Percentiles rank a stretch among this genome's conserved stretches.
Evolutionary conservation across 2,888 invertebrate species (phyloP).

Genomic region (Ligdia adustata): DNA sequence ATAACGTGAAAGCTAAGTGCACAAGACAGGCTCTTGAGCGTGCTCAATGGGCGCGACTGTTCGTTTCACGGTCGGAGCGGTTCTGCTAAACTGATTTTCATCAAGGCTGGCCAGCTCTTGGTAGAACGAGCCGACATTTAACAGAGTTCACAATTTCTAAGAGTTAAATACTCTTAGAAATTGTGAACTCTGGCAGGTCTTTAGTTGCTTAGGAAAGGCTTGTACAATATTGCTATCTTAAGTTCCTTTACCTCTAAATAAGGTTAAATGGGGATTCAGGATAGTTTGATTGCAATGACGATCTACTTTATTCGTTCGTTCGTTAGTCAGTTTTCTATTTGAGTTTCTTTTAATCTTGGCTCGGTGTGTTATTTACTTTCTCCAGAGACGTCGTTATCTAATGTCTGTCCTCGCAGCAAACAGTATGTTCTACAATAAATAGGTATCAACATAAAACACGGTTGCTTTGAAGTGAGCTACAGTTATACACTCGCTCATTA

Average conservation of each 20-base stretch:
- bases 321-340: conserved; percentile 30
- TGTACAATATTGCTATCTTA: no score
- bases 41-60: conserved; percentile 45
- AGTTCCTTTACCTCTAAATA: no score
- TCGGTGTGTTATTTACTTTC: conserved; percentile 29
- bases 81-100: conserved; percentile 55
- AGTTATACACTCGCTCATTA: conserved; percentile 58
- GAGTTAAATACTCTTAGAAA: conserved; percentile 9
- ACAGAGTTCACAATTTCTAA: no score
- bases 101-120: conserved; percentile 35
- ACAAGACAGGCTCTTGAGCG: conserved; percentile 34
- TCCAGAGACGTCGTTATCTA: conserved; percentile 29
- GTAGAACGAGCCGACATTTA: conserved; percentile 7
- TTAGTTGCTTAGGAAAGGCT: no score
- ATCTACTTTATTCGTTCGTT: conserved; percentile 30
- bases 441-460: conserved; percentile 16
- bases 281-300: not conserved
- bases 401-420: conserved; percentile 28
- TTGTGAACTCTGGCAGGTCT: not conserved
- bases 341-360: conserved; percentile 32
- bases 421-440: conserved; percentile 14
- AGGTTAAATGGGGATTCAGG: no score
- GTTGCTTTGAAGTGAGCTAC: conserved; percentile 44
- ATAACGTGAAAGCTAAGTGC: conserved; percentile 28
- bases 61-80: conserved; percentile 45